Conservation (phyloP, 2,113 vertebrate species). For the Alouatta palliata region DNA sequence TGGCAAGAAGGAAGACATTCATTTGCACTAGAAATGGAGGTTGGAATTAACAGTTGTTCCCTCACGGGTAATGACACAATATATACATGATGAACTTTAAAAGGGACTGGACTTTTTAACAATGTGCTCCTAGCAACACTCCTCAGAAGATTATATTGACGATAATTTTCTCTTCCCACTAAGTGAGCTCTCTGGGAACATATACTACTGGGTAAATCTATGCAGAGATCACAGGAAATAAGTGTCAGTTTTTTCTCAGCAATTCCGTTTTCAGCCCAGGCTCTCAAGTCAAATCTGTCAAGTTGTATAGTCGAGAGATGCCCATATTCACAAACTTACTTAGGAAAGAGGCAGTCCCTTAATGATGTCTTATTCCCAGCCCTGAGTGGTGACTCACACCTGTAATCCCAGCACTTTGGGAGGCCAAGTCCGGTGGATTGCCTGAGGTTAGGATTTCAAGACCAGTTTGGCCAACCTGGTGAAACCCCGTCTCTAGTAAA, state of each 20-base stretch:
- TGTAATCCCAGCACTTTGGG: too few species aligned
- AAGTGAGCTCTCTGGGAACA: neutral
- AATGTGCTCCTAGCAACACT: neutral
- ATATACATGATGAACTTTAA: slow-evolving; percentile 10
- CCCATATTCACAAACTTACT: neutral
- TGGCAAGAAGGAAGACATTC: slow-evolving; percentile 38
- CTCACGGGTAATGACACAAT: neutral
- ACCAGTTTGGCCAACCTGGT: too few species aligned
- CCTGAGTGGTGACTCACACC: too few species aligned
- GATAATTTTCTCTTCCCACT: slow-evolving; percentile 32
- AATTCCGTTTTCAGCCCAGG: neutral
- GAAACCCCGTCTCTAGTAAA: too few species aligned
- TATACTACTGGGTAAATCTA: neutral
- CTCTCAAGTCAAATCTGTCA: neutral
- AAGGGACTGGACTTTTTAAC: slow-evolving; percentile 15
- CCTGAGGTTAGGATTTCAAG: too few species aligned
- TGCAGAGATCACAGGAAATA: neutral
- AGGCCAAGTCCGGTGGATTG: too few species aligned
- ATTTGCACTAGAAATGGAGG: slow-evolving; percentile 37
- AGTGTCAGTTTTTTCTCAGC: neutral
- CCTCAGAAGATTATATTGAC: neutral
- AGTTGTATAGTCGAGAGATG: neutral
- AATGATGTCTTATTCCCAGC: too few species aligned
- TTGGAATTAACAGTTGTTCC: slow-evolving; percentile 42
- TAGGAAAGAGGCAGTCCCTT: too few species aligned